Percentiles rank a stretch among this genome's conserved stretches.
phyloP scores from a whole-genome alignment of 2,113 vertebrate species.

The Ahaetulla prasina region DNA sequence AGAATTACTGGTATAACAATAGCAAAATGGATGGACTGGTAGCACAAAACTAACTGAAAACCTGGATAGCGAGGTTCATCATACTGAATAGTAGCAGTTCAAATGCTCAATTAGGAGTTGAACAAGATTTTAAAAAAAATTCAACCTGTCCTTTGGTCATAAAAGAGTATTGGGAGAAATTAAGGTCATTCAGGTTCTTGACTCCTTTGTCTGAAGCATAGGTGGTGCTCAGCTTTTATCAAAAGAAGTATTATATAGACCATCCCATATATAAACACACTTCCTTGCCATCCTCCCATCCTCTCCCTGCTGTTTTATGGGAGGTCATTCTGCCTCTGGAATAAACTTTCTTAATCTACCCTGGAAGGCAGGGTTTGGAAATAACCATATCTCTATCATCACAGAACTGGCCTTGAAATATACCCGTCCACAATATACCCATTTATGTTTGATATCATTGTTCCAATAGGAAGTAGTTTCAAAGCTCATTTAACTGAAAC shows the following conservation, averaged over 20 bases:
- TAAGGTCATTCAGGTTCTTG: constrained; percentile 6
- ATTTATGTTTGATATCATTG: background rate
- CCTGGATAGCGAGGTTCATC: background rate
- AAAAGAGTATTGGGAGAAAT: constrained; percentile 29
- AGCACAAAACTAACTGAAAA: background rate
- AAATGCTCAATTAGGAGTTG: background rate
- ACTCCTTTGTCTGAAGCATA: background rate
- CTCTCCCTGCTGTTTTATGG: constrained; percentile 54
- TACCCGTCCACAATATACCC: background rate
- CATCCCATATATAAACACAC: constrained; percentile 17
- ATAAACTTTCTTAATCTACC: constrained; percentile 39
- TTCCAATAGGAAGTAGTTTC: constrained; percentile 4
- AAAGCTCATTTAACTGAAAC: background rate
- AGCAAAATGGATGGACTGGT: background rate
- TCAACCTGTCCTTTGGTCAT: background rate
- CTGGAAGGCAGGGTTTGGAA: background rate
- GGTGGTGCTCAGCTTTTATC: background rate
- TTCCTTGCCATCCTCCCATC: constrained; percentile 57
- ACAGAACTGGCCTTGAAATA: constrained; percentile 6
- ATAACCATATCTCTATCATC: constrained; percentile 32
- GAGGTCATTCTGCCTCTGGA: constrained; percentile 10
- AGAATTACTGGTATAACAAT: background rate
- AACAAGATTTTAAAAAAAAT: background rate
- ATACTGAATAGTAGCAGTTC: background rate
- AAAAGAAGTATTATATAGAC: constrained; percentile 53